Evolutionary conservation across 2,113 vertebrate genomes (phyloP), one percentile per base, ranked within the genome.

Genomic region (Notothenia rossii): DNA sequence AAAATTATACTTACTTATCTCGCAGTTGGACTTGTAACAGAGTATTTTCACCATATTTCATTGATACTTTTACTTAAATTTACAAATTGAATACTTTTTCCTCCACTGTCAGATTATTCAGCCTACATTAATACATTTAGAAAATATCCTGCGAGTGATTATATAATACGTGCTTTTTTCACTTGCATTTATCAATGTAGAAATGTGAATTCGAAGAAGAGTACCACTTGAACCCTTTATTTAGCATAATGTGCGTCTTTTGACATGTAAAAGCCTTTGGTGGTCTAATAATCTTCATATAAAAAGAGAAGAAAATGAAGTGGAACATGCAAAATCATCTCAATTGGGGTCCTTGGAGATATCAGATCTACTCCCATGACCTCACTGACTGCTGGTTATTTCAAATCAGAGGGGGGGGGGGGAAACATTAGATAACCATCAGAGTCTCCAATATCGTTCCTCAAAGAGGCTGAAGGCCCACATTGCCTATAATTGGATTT

Each of bases 401-500:
- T 77, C 64, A 72, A 81, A 77, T 84, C 65, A 79, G 69, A 67
- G 36, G 50, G 33, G 51, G 51, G 13, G 48, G 56, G 54, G 29
- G 59, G 68, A 75, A 68, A 73, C 79, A 68, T 69, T 40, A 90
- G 92, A 93, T 93, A 93, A 91, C 91, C 90, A 92, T 89, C 90
- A 75, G 79, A 76, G 84, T 87, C 88, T 90, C 79, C 86, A 72
- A 55, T 89, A 88, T 90, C 88, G 86, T 85, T 85, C 75, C 89
- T 93, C 85, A 88, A 85, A 89, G 85, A 87, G 87, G 86, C 91
- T 86, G 87, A 92, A 88, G 90, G 88, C 86, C 89, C 90, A 89
- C 90, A 84, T 86, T 81, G 86, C 81, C 89, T 85, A 79, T 93
- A 90, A 93, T 93, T 93, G 90, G 90, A 93, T 92, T 93, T 84